phyloP scores from a whole-genome alignment of 2,113 vertebrate species.

The Ceratotherium simum region DNA sequence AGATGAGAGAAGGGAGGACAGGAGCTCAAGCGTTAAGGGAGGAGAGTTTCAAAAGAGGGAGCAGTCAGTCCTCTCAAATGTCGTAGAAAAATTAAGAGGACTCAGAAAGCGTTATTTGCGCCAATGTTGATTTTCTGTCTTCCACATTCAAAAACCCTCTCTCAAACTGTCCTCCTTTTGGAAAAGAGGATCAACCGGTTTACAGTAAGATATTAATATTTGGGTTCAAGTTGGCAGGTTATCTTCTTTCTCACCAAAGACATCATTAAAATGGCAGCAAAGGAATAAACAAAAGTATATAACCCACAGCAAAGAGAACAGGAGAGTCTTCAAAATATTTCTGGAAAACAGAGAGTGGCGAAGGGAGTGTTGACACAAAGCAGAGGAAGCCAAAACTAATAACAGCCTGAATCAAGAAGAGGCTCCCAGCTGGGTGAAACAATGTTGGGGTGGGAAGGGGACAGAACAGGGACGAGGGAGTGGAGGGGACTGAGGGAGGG shows the following conservation, averaged over 20 bases:
- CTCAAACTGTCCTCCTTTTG: not conserved
- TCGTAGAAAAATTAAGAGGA: not conserved
- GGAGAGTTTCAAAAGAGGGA: not conserved
- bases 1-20: not conserved
- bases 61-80: too few relatives aligned
- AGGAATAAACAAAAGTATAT: not conserved
- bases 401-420: not conserved
- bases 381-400: not conserved
- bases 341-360: not conserved
- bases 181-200: not conserved
- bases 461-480: not conserved
- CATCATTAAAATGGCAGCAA: slow-evolving; percentile 6
- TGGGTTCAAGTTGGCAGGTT: not conserved
- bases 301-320: not conserved
- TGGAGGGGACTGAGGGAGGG: too few relatives aligned
- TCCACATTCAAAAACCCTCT: not conserved
- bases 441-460: not conserved
- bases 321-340: not conserved
- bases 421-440: not conserved
- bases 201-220: not conserved
- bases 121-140: slow-evolving; percentile 8
- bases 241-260: not conserved
- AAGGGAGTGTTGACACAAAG: not conserved
- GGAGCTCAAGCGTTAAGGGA: not conserved
- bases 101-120: not conserved